A percentile compares a stretch with the other conserved stretches of the same genome.
Conservation (phyloP, 2,113 vertebrate species). For the Syrmaticus mikado region DNA sequence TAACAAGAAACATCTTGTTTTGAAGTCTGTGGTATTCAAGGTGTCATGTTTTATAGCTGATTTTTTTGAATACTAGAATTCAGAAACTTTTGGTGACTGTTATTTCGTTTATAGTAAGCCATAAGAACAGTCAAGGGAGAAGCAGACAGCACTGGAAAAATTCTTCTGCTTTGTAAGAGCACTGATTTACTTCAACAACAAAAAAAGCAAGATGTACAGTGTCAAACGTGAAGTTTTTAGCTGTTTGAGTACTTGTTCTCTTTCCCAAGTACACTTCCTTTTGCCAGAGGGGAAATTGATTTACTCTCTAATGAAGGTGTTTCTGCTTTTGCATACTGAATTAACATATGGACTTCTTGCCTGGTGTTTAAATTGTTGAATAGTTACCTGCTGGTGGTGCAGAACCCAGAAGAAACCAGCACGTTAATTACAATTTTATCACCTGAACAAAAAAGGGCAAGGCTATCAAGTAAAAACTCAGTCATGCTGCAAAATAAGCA, state of each 20-base stretch:
- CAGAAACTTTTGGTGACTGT: neutral
- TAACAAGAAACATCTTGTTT: neutral
- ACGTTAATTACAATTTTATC: conserved; percentile 45
- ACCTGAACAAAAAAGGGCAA: conserved; percentile 24
- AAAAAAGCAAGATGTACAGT: neutral
- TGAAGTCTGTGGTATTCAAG: accelerated
- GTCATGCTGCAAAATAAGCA: conserved; percentile 45
- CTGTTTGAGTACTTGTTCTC: conserved; percentile 38
- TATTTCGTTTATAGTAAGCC: neutral
- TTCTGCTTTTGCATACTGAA: conserved; percentile 20
- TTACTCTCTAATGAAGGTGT: conserved; percentile 34
- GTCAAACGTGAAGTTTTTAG: conserved; percentile 12
- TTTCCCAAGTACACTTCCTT: conserved; percentile 29
- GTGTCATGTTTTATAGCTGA: neutral
- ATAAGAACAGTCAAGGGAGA: neutral
- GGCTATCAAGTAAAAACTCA: neutral
- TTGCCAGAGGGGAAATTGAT: conserved; percentile 57
- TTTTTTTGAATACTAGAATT: neutral
- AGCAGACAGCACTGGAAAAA: neutral
- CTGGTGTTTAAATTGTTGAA: conserved; percentile 29
- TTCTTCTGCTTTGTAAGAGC: neutral
- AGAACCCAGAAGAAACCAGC: conserved; percentile 47
- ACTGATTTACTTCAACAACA: neutral
- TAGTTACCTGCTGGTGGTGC: conserved; percentile 52
- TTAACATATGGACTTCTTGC: conserved; percentile 35